These are phyloP conservation scores for Arothron firmamentum DNA, from an alignment of 2,113 vertebrate genomes.

Conservation along the genomic window DNA sequence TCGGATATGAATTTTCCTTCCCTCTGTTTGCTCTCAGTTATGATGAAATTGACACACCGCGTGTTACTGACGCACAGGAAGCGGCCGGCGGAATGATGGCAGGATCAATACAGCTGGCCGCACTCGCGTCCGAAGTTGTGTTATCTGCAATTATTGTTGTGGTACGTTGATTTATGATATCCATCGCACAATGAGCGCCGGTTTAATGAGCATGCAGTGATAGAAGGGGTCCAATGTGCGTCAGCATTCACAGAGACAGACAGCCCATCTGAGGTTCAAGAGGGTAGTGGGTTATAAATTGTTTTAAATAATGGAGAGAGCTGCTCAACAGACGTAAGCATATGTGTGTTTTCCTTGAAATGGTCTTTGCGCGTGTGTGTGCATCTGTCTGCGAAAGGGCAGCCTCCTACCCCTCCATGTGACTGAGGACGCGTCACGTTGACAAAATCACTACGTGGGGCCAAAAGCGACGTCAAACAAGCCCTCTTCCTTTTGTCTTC, in stretches of 20 bases:
- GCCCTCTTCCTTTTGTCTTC: slow-evolving; percentile 60
- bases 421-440: slow-evolving; percentile 48
- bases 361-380: slow-evolving; percentile 36
- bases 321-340: slow-evolving; percentile 59
- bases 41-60: slow-evolving; percentile 64
- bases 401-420: slow-evolving; percentile 30
- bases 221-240: slow-evolving; percentile 62
- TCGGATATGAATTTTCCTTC: slow-evolving; percentile 72
- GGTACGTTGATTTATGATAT: slow-evolving; percentile 64
- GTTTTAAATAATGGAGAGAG: slow-evolving; percentile 47
- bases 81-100: slow-evolving; percentile 17
- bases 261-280: slow-evolving; percentile 52
- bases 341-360: slow-evolving; percentile 29
- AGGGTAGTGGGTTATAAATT: slow-evolving; percentile 57
- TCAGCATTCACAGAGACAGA: slow-evolving; percentile 62
- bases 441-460: slow-evolving; percentile 43
- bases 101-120: slow-evolving; percentile 56
- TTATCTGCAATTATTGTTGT: slow-evolving; percentile 66
- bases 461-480: slow-evolving; percentile 48
- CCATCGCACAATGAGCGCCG: slow-evolving; percentile 57
- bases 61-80: slow-evolving; percentile 65
- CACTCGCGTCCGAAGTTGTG: slow-evolving; percentile 35
- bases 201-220: slow-evolving; percentile 64
- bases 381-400: slow-evolving; percentile 44
- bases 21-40: slow-evolving; percentile 60